Conservation (phyloP, 2,888 invertebrate species). For the Chrysolina oricalcia region DNA sequence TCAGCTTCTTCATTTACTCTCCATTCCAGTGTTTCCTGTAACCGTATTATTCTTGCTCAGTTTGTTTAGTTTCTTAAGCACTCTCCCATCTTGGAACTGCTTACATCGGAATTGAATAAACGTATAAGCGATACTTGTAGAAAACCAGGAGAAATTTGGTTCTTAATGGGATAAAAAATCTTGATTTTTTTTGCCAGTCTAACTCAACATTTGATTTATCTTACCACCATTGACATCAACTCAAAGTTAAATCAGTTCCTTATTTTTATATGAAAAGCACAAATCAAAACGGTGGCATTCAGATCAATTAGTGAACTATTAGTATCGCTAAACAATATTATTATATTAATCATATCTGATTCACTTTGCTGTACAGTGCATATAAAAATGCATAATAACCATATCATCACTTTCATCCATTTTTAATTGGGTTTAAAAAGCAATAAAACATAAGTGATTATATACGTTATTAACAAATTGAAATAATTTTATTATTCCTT, state of each 20-base stretch:
- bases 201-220: too few relatives aligned
- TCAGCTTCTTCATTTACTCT: too few relatives aligned
- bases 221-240: background rate
- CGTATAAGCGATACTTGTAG: too few relatives aligned
- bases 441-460: conserved; percentile 32
- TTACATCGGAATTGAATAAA: too few relatives aligned
- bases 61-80: too few relatives aligned
- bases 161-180: too few relatives aligned
- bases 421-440: conserved; percentile 31
- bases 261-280: background rate
- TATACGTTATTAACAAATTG: conserved; percentile 29
- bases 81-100: too few relatives aligned
- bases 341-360: conserved; percentile 8
- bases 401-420: conserved; percentile 29
- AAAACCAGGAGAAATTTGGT: too few relatives aligned
- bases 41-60: too few relatives aligned
- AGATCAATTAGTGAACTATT: background rate
- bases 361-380: conserved; percentile 24
- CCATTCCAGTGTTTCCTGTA: too few relatives aligned
- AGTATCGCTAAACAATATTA: background rate
- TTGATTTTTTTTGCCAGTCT: too few relatives aligned
- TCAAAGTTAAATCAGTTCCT: background rate
- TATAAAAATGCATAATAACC: conserved; percentile 27
- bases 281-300: background rate
- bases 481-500: conserved; percentile 17